phyloP scores from a whole-genome alignment of 2,113 vertebrate species.

The Dascyllus trimaculatus region DNA sequence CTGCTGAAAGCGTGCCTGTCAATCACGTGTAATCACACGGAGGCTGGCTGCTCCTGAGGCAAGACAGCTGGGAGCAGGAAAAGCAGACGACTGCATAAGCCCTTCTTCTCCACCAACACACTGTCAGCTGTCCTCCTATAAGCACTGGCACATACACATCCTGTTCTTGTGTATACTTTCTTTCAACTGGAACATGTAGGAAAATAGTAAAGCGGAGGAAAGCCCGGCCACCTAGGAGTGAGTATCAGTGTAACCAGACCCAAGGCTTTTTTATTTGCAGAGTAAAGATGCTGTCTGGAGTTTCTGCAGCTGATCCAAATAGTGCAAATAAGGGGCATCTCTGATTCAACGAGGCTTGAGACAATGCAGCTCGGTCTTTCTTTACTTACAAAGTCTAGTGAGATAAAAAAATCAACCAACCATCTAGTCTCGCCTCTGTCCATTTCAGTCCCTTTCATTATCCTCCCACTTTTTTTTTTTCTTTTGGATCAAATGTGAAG shows the following conservation, averaged over 20 bases:
- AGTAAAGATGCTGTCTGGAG: slow-evolving; percentile 5
- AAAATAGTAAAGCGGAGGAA: not conserved
- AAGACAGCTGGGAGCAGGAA: slow-evolving; percentile 56
- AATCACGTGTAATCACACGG: slow-evolving; percentile 71
- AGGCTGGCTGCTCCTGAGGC: slow-evolving; percentile 63
- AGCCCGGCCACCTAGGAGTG: slow-evolving; percentile 51
- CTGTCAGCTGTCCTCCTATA: slow-evolving; percentile 15
- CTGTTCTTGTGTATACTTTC: slow-evolving; percentile 24
- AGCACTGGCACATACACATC: slow-evolving; percentile 38
- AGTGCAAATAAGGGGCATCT: slow-evolving; percentile 21
- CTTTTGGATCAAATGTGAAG: slow-evolving; percentile 49
- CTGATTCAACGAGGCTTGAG: slow-evolving; percentile 11
- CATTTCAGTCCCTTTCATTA: slow-evolving; percentile 3
- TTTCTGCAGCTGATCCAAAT: not conserved
- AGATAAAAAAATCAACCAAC: slow-evolving; percentile 22
- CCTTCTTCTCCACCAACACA: slow-evolving; percentile 46
- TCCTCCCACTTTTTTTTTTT: slow-evolving; percentile 6
- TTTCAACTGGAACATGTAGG: slow-evolving; percentile 16
- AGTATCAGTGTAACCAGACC: slow-evolving; percentile 12
- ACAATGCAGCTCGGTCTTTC: not conserved
- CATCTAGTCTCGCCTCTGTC: slow-evolving; percentile 16
- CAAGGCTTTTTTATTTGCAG: not conserved
- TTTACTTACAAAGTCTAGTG: not conserved
- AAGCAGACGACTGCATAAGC: slow-evolving; percentile 33
- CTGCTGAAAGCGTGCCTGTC: slow-evolving; percentile 80